Evolutionary conservation across 2,888 invertebrate genomes (phyloP), one percentile per base, ranked within the genome.

Genomic region (Mythimna albipuncta): DNA sequence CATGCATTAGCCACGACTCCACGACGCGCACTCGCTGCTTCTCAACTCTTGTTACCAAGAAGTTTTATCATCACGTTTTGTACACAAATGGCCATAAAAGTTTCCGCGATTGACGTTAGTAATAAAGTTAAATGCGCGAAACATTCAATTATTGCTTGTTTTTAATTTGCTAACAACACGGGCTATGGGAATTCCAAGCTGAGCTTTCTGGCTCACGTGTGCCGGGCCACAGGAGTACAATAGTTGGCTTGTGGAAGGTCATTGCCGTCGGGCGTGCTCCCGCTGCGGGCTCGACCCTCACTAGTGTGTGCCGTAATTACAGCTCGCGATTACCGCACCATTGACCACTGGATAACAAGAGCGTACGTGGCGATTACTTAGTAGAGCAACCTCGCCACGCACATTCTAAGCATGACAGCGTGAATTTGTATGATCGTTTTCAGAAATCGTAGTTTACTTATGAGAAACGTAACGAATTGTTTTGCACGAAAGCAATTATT

Each of bases 261-360:
- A 83, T 75, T 84, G 81, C 74, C 85, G 74, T 52, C 75, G 64
- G 73, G 67, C 77, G 68, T 76, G 75, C 75, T 74, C 67, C 76
- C 77, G 72, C 79, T 80, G 81, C 78, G 78, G 76, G 81, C 75
- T 68, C 77, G 82, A 79, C 83, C 85, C 87, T 87, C 72, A 72
- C 72, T 73, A 66, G 79, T 78, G 74, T 81, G 84, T 84, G 75
- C 69, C 61, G 75, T 87, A 89, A 90, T 88, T 88, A 88, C 81
- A 72, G 78, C 82, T 82, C 85, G 76, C 77, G 85, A 87, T 89
- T 85, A 81, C 81, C 76, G 77, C 79, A 77, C 77, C 69, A 81
- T 78, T 82, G 79, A 81, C 77, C 72, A 79, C 77, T 77, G 72
- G 50, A 72, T 75, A 80, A 75, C 75, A 82, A 71, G 62, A 67